Base-by-base conservation (phyloP, 2,113 vertebrate genomes). In the Calidris pygmaea region DNA sequence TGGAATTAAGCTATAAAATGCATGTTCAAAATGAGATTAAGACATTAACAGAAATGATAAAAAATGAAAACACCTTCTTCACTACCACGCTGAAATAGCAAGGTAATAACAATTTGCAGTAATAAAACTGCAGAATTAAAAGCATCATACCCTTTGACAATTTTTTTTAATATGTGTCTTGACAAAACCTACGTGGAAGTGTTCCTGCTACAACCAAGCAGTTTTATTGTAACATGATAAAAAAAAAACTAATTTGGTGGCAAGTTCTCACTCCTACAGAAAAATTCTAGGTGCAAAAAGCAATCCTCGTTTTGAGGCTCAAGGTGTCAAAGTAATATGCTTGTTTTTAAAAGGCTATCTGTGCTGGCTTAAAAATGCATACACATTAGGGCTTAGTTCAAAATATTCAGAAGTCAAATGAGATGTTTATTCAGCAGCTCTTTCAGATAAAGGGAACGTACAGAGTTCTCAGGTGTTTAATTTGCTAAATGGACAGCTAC, bases 331-430 rank as follows among this genome's bases (percentile, higher is more conserved):
- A 94, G 71, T 26, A 10, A 83, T 20, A 67, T 74, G 34, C 8
- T 74, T 85, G 71, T 66, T 88, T 90, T 83, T 63, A 85, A 87
- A 91, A 90, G 77, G 30, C 66, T 94, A 82, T 47, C 78, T 67
- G 18, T 83, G 34, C 12, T 76, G 56, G 14, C 75, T 96, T 88
- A 39, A 88, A 93, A 82, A 73, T n/a, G 12, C 48, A 43, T 20
- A 32, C 10, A 72, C 24, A 11, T 90, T 71, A 37, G 23, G 6
- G 27, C 41, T 92, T 85, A n/a, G 29, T 80, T 83, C 59, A 88
- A 92, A 90, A 92, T 26, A 68, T 45, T 85, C 30, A 65, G 19
- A 83, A 88, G 59, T 62, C 45, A 93, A 90, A 83, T 6, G 20
- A 60, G 72, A 67, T 1, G 4, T 63, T 80, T 87, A 89, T 66